phyloP scores from a whole-genome alignment of 2,113 vertebrate genomes.

The Burhinus oedicnemus region DNA sequence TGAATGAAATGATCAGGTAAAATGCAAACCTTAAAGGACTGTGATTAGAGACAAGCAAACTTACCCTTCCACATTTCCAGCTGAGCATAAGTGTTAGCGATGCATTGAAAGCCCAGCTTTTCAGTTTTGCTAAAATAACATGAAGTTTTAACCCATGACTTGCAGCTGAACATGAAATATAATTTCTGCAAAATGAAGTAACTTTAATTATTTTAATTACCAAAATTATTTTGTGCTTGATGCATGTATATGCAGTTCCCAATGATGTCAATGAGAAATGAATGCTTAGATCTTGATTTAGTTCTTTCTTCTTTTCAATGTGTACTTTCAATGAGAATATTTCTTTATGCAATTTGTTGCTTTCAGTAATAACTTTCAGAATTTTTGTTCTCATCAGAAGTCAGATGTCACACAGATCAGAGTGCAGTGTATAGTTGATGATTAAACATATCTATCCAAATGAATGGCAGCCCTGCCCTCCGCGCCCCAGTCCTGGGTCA shows the following conservation, averaged over 20 bases:
- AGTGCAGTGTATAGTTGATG: not conserved
- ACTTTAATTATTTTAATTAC: constrained; percentile 26
- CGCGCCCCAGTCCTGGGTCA: not conserved
- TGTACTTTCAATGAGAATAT: not conserved
- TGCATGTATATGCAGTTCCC: not conserved
- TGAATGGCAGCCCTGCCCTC: not conserved
- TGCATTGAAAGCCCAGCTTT: not conserved
- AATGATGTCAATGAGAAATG: not conserved
- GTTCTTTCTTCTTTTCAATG: not conserved
- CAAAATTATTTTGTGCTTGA: not conserved
- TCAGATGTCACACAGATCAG: not conserved
- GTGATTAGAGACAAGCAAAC: not conserved
- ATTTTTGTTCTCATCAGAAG: not conserved
- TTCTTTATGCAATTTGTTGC: not conserved
- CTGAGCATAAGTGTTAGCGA: not conserved
- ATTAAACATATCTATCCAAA: constrained; percentile 7
- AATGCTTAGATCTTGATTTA: not conserved
- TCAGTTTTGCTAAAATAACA: not conserved
- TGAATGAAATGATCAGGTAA: not conserved
- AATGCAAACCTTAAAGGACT: not conserved
- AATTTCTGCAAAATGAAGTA: not conserved
- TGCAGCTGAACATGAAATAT: not conserved
- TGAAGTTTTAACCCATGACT: not conserved
- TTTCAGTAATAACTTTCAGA: not conserved
- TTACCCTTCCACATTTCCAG: not conserved